Percentiles rank a stretch among this genome's conserved stretches.
phyloP scores from a whole-genome alignment of 2,113 vertebrate species.

The Sclerurus mexicanus region DNA sequence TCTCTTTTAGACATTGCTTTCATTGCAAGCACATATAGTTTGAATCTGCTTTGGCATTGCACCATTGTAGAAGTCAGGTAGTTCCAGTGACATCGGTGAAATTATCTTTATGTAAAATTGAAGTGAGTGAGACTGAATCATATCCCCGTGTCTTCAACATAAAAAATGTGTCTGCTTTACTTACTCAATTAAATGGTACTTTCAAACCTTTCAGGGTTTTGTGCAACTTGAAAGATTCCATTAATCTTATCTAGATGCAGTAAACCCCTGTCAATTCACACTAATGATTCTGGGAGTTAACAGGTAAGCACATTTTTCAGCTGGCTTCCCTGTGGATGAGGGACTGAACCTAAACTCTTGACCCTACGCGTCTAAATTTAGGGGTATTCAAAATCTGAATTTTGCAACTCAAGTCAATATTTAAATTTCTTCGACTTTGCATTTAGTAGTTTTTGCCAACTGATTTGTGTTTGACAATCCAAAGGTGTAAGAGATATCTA shows the following conservation, averaged over 20 bases:
- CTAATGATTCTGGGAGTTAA: slow-evolving; percentile 33
- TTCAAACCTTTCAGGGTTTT: neutral
- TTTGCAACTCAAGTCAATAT: slow-evolving; percentile 63
- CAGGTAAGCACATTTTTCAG: slow-evolving; percentile 65
- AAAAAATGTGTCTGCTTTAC: neutral
- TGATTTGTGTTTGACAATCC: slow-evolving; percentile 60
- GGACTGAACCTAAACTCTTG: slow-evolving; percentile 50
- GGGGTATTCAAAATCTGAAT: slow-evolving; percentile 44
- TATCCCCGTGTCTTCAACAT: neutral
- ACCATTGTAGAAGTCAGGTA: neutral
- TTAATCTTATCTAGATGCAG: slow-evolving; percentile 57
- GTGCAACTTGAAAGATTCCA: neutral
- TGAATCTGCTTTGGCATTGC: neutral
- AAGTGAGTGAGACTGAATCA: neutral
- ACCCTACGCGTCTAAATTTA: slow-evolving; percentile 31
- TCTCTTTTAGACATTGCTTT: neutral
- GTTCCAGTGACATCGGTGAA: neutral
- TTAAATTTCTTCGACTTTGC: slow-evolving; percentile 49
- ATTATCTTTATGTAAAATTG: neutral
- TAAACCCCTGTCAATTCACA: slow-evolving; percentile 53
- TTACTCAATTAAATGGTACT: neutral
- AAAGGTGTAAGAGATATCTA: slow-evolving; percentile 59
- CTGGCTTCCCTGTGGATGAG: neutral
- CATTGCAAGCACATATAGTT: neutral
- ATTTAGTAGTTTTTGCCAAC: neutral